These are phyloP conservation scores for Elanus axillaris DNA, from an alignment of 2,113 vertebrate genomes.

Conservation along the genomic window DNA sequence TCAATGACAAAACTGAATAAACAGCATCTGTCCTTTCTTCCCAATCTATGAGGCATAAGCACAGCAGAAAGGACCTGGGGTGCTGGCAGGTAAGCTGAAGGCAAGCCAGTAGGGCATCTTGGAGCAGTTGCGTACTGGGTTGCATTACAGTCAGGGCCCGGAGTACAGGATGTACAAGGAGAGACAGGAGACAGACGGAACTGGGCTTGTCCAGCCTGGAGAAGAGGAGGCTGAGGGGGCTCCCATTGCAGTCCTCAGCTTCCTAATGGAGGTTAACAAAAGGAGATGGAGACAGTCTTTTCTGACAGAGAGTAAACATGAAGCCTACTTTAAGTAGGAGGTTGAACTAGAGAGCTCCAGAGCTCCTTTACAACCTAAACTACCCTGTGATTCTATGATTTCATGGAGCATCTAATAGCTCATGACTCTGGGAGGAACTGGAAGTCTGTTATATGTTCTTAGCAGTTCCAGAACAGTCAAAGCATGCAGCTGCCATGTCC, in stretches of 20 bases:
- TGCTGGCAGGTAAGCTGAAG: background rate
- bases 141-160: background rate
- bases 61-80: background rate
- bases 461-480: conserved; percentile 2
- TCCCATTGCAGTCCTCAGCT: background rate
- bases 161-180: background rate
- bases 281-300: background rate
- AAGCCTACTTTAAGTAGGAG: background rate
- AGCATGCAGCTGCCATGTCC: conserved; percentile 17
- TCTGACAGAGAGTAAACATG: background rate
- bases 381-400: background rate
- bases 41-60: background rate
- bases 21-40: background rate
- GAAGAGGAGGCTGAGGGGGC: background rate
- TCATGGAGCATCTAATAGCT: background rate
- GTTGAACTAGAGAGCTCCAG: background rate
- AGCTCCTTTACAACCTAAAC: background rate
- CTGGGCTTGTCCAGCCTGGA: background rate
- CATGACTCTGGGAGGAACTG: background rate
- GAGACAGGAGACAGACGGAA: background rate
- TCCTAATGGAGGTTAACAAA: background rate
- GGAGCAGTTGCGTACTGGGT: background rate
- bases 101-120: background rate
- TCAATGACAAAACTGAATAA: background rate
- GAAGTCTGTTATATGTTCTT: conserved; percentile 20